Evolutionary conservation across 1,140 invertebrate species (phyloP), one percentile per base, ranked within the genome.

Genomic region (Leptinotarsa defecta): DNA sequence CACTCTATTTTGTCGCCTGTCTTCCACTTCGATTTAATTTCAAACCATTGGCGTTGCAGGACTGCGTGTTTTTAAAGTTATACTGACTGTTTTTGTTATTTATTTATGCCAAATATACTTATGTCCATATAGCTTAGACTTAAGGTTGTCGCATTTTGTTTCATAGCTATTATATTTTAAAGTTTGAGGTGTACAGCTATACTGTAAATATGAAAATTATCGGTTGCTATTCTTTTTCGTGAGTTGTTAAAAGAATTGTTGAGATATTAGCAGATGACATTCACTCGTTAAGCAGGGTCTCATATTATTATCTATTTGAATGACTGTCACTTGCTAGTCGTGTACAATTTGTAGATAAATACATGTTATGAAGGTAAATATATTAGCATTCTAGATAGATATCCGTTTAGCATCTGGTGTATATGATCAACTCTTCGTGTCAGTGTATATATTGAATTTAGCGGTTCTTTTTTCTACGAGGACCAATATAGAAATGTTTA

Each of bases 251-350:
- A 48, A 17, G 62, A 74, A 78, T 77, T 73, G 73, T 69, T 57
- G 62, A 78, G 71, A 78, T 76, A 78, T 83, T 75, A 73, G 71
- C 80, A 78, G 77, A 76, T 81, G 84, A 80, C 84, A 83, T 78
- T 81, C 82, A 83, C 83, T 83, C 83, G 78, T 82, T 74, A 84
- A 83, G 83, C 84, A 85, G 84, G 84, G 84, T 85, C 83, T 81
- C 82, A 83, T 80, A 83, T 71, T 79, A 84, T 83, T 81, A 83
- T 81, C 80, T 82, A 81, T 80, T 82, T 80, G 80, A 81, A 80
- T 83, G 82, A 75, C 57, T 79, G 82, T 80, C 81, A 77, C 74
- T 74, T 77, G 78, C 52, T 68, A 77, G 79, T 81, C 67, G 74
- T 78, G 77, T 80, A 80, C 63, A 77, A 78, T 78, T 76, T 79